Evolutionary conservation across 2,113 vertebrate genomes (phyloP).

Genomic region (Hyperopisus bebe): DNA sequence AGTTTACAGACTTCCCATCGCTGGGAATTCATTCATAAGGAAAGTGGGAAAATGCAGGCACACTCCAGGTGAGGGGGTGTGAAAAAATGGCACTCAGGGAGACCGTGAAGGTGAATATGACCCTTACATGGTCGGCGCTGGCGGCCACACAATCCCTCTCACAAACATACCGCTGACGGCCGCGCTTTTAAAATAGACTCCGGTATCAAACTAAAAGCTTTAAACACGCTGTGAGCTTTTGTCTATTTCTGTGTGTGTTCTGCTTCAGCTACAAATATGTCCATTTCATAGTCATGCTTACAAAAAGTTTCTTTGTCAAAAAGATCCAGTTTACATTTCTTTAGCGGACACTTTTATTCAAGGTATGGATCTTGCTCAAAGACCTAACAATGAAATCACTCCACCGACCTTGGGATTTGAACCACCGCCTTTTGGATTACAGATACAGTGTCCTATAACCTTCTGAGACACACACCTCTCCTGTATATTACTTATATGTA

Average conservation of each 20-base stretch:
- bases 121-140: neutral
- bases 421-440: neutral
- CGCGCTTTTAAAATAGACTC: neutral
- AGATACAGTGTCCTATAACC: neutral
- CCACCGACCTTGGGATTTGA: neutral
- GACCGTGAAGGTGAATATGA: neutral
- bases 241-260: neutral
- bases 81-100: neutral
- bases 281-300: neutral
- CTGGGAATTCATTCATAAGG: constrained; percentile 11
- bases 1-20: neutral
- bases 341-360: neutral
- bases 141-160: neutral
- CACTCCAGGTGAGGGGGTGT: constrained; percentile 3
- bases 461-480: neutral
- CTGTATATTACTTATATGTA: neutral
- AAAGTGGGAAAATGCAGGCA: neutral
- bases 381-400: neutral
- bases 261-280: neutral
- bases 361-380: neutral
- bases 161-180: neutral
- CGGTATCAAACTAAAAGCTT: neutral
- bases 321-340: neutral
- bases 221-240: neutral
- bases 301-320: neutral